Base-by-base conservation (phyloP, 2,888 invertebrate species). In the Dasypolia templi region DNA sequence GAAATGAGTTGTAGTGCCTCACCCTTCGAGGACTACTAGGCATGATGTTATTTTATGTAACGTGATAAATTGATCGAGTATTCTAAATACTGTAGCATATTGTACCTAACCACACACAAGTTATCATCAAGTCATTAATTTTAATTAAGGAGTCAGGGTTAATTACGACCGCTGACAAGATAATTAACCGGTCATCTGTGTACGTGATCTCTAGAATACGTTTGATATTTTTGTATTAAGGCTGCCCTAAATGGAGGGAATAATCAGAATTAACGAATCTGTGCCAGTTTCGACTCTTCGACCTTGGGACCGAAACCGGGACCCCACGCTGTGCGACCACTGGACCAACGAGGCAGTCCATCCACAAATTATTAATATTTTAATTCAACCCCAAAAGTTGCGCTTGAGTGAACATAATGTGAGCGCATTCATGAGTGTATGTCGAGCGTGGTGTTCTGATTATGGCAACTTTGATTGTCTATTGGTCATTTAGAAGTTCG, bases 101-200 rank as follows among this genome's bases (percentile, higher is more conserved):
- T 35, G 17, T n/a, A n/a, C n/a, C n/a, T n/a, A 55, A n/a, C 9
- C 17, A 1, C 58, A 14, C 46, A 53, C n/a, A 26, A 53, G 7
- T 42, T 42, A 72, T 79, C 53, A 26, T 22, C 0, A 42, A 61
- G 59, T 75, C 61, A 75, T 76, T 61, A 72, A 76, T 49, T 49
- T 61, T 72, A 76, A 76, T 79, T 46, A 51, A 58, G 39, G 56
- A 1, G 32, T 35, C 44, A 79, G 79, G 39, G 79, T 71, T 58
- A 70, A 78, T 70, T 77, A 69, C 32, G 32, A 49, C 9, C 22
- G 70, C 14, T 32, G n/a, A 3, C 26, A n/a, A 29, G 35, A 9
- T 51, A 49, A 75, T 44, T 51, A 77, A 44, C 32, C 14, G n/a
- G 49, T 39, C 49, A 58, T 19, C n/a, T 44, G 39, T 32, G 22